Base-by-base conservation (phyloP, 2,888 invertebrate genomes). In the Spicauda simplicius region DNA sequence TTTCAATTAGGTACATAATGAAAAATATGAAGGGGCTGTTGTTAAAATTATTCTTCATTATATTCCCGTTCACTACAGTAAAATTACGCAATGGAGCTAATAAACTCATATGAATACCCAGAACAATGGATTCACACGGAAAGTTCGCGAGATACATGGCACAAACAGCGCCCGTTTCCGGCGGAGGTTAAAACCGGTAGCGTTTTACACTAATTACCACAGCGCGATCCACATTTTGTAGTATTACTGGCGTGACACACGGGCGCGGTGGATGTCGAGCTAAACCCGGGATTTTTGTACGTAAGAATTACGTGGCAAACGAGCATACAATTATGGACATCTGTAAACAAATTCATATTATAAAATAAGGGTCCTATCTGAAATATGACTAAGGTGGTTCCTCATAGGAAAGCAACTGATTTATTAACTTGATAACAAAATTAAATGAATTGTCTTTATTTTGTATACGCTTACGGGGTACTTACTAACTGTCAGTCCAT, bases 141-240 rank as follows among this genome's bases (percentile, higher is more conserved):
- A 50, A 60, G 60, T 50, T 50, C 60, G 60, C 33, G 48, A 60
- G 60, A 60, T 52, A 60, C 60, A 59, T 50, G 30, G 59, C 59
- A 59, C 50, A 59, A 59, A 59, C 59, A 59, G 48, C 74, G 74
- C 71, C 58, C 68, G 80, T 83, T 83, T 82, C 80, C 77, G 72
- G 72, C 73, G 73, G 71, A 73, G 79, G 80, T 83, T 86, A 85
- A 82, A 84, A 78, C 84, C 79, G 78, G 81, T 74, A 76, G 76
- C 84, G 76, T 84, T 88, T 85, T 82, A 87, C 89, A 87, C 88
- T 89, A 85, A 88, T 88, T 89, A 88, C 86, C 79, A 75, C 80
- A 80, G 80, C 79, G 82, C 85, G 81, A 87, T 85, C 80, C 87
- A 82, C 83, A 84, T 86, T 84, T 84, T 79, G 84, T 78, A 81